Evolutionary conservation across 2,888 invertebrate species (phyloP), one percentile per base, ranked within the genome.

Genomic region (Odontocerum albicorne): DNA sequence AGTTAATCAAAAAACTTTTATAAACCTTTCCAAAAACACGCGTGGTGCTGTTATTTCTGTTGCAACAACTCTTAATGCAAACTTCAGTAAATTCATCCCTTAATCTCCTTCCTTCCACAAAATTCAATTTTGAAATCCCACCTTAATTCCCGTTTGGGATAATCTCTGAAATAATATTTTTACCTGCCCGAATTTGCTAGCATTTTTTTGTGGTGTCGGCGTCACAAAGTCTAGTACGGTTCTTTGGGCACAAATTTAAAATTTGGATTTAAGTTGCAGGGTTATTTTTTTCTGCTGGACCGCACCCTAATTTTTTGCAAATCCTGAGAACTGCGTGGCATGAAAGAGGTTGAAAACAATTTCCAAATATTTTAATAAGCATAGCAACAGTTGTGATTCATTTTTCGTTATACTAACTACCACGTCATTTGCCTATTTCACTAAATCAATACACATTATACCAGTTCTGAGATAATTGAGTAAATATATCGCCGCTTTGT

Each of bases 201-300:
- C 3, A 43, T 49, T 55, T 22, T 51, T 59, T 57, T 47, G 43
- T 57, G 40, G 21, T 47, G 57, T 55, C 60, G 60, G 60, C 60
- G 60, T 55, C 60, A 52, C 55, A 55, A 55, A 55, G 60, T 60
- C 57, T 60, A 49, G 44, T 44, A 32, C 38, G 40, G 40, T 51
- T 51, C 32, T 43, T 27, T 17, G 33, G 45, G 50, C 45, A 17
- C 46, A 20, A 53, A 44, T 50, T 40, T 21, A 27, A 50, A 17
- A 13, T 19, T 35, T 31, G 49, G 35, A 36, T 44, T 31, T 40
- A 32, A 36, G 55, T 49, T 58, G 38, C 49, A 40, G 33, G 36
- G 12, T 49, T 44, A 35, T 51, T 38, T 32, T 59, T 59, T 47
- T 55, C 33, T 40, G 12, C 22, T 36, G 39, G 33, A 40, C 36